phyloP scores from a whole-genome alignment of 2,888 invertebrate species.

The Schrankia costaestrigalis region DNA sequence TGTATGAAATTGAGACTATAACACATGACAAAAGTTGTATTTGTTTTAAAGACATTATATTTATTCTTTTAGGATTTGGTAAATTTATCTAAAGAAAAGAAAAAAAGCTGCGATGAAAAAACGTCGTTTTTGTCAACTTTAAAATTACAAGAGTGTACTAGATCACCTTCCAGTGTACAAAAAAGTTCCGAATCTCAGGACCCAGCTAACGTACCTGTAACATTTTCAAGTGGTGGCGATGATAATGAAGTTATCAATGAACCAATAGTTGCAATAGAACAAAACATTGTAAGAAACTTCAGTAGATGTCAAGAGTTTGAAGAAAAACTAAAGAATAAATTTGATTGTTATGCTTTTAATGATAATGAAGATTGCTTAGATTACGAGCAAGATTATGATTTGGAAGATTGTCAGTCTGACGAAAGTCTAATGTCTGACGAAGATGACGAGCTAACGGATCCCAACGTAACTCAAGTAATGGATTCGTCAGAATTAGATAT shows the following conservation, averaged over 20 bases:
- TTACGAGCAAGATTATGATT: slow-evolving; percentile 23
- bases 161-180: too few relatives aligned
- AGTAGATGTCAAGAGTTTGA: slow-evolving; percentile 37
- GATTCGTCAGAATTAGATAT: slow-evolving; percentile 1
- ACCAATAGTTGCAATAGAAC: slow-evolving; percentile 12
- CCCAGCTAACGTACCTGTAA: too few relatives aligned
- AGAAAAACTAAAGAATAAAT: slow-evolving; percentile 14
- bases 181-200: too few relatives aligned
- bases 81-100: too few relatives aligned
- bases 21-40: too few relatives aligned
- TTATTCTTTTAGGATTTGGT: too few relatives aligned
- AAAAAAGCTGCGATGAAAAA: too few relatives aligned
- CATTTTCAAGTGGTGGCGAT: slow-evolving; percentile 2
- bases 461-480: slow-evolving; percentile 2
- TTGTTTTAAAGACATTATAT: too few relatives aligned
- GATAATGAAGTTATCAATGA: not conserved
- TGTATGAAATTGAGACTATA: too few relatives aligned
- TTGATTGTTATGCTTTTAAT: not conserved
- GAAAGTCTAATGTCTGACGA: slow-evolving; percentile 7
- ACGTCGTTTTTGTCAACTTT: slow-evolving; percentile 9
- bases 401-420: slow-evolving; percentile 1
- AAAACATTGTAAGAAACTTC: slow-evolving; percentile 47
- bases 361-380: slow-evolving; percentile 13
- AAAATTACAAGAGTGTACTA: slow-evolving; percentile 3
- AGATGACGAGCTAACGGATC: slow-evolving; percentile 11